Percentiles rank a stretch among this genome's conserved stretches.
Conservation (phyloP, 2,888 invertebrate genomes). For the Lithodes maja region DNA sequence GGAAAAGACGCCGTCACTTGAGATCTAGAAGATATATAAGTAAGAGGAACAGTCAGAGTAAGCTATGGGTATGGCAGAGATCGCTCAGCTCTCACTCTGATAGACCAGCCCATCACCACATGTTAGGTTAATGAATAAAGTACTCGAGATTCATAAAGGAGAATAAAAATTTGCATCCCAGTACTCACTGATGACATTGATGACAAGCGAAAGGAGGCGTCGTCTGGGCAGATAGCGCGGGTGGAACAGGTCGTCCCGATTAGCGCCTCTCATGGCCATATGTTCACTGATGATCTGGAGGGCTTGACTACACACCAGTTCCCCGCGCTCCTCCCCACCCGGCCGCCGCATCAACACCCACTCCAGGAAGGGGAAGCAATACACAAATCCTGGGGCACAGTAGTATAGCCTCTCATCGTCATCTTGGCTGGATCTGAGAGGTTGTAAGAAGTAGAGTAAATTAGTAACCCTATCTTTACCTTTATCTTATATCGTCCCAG, state of each 20-base stretch:
- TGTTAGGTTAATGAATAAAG: too few species aligned
- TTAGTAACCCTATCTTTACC: too few species aligned
- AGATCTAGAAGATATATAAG: too few species aligned
- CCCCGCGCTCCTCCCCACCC: slow-evolving; percentile 71
- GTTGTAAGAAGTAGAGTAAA: too few species aligned
- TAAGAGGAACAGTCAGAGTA: too few species aligned
- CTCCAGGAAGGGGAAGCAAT: slow-evolving; percentile 85
- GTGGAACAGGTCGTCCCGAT: slow-evolving; percentile 79
- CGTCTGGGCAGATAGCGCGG: slow-evolving; percentile 87
- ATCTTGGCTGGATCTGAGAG: slow-evolving; percentile 33
- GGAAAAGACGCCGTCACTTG: too few species aligned
- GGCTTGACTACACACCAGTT: slow-evolving; percentile 54
- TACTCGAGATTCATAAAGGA: too few species aligned
- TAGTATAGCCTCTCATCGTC: slow-evolving; percentile 75
- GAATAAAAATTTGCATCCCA: neutral
- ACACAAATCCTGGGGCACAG: slow-evolving; percentile 87
- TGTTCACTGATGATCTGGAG: slow-evolving; percentile 80
- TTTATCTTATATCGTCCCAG: too few species aligned
- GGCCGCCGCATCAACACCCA: slow-evolving; percentile 68
- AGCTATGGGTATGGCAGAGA: too few species aligned
- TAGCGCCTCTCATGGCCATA: slow-evolving; percentile 76
- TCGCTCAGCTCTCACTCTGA: too few species aligned
- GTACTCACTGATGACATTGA: slow-evolving; percentile 84
- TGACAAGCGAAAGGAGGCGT: slow-evolving; percentile 86
- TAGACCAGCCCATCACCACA: too few species aligned